Evolutionary conservation across 2,113 vertebrate genomes (phyloP), one percentile per base, ranked within the genome.

Genomic region (Aramus guarauna): DNA sequence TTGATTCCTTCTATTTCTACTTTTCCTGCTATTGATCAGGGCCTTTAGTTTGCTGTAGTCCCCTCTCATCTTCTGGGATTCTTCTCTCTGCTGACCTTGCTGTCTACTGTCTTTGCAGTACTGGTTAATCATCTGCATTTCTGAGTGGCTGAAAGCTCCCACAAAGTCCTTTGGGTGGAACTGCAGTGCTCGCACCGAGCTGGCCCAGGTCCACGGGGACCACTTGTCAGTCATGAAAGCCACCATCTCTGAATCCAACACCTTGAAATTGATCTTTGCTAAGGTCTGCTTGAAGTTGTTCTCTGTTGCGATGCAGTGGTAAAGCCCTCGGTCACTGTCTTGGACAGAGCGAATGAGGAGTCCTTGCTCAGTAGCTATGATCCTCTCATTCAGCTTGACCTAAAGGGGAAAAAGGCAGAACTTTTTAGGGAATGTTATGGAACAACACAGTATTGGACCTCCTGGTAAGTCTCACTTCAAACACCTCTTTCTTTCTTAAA

Each of bases 201-300:
- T 97, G 82, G 99, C 98, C 99, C 99, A 99, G 43, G 98, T 98
- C 99, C 99, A 99, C 0, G 98, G 98, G 9, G 99, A 98, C 97
- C 98, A 99, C 82, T 99, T 99, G 95, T 99, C 99, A 9, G 98
- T 98, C 96, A 99, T 98, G 59, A 98, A 91, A 6, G 98, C 98
- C 95, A 99, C 98, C 97, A 98, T 96, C 55, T 99, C 98, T 0
- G 99, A 98, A 92, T 99, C 98, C 91, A 99, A 92, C 83, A 99
- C 98, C 36, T 98, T 99, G 96, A 99, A 99, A 66, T 98, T 99
- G 95, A 99, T 99, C 97, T 99, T 99, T 48, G 99, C 98, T 68
- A 99, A 97, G 27, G 99, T 99, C 97, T 99, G 99, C 85, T 99
- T 99, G 98, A 99, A 99, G 96, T 94, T 96, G 87, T 99, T 99